phyloP scores from a whole-genome alignment of 1,140 invertebrate genomes.

The Drosophila ficusphila region DNA sequence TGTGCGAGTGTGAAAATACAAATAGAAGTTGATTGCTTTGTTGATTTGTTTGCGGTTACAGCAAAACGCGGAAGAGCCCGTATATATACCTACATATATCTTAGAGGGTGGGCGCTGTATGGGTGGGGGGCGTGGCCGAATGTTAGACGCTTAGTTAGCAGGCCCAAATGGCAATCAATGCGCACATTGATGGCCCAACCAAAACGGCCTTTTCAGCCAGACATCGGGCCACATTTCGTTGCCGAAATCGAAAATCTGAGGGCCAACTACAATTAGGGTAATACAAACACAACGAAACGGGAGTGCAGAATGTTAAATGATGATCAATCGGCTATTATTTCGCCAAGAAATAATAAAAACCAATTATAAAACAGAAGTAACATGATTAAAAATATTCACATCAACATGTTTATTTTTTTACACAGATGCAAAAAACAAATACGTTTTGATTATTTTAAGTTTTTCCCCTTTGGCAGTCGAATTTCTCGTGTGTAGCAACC shows the following conservation, averaged over 20 bases:
- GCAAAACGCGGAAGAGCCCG: slow-evolving; percentile 36
- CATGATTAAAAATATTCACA: neutral
- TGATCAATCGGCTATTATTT: neutral
- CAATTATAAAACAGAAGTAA: neutral
- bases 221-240: slow-evolving; percentile 20
- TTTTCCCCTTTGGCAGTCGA: too few relatives aligned
- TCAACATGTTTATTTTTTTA: too few relatives aligned
- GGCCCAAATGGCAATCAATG: slow-evolving; percentile 75
- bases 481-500: slow-evolving; percentile 33
- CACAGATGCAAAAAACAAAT: too few relatives aligned
- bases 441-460: too few relatives aligned
- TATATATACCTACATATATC: neutral
- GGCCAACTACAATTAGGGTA: slow-evolving; percentile 59
- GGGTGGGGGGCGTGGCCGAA: slow-evolving; percentile 46
- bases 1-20: slow-evolving; percentile 71
- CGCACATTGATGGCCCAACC: slow-evolving; percentile 57
- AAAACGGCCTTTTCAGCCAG: slow-evolving; percentile 13
- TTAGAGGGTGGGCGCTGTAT: neutral
- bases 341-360: neutral
- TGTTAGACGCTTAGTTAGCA: slow-evolving; percentile 73
- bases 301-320: neutral
- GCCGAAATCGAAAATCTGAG: slow-evolving; percentile 63
- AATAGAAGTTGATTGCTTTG: slow-evolving; percentile 82
- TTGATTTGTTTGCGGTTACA: slow-evolving; percentile 81
- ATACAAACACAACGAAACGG: slow-evolving; percentile 9